Conservation (phyloP, 2,888 invertebrate genomes). For the Dasypolia templi region DNA sequence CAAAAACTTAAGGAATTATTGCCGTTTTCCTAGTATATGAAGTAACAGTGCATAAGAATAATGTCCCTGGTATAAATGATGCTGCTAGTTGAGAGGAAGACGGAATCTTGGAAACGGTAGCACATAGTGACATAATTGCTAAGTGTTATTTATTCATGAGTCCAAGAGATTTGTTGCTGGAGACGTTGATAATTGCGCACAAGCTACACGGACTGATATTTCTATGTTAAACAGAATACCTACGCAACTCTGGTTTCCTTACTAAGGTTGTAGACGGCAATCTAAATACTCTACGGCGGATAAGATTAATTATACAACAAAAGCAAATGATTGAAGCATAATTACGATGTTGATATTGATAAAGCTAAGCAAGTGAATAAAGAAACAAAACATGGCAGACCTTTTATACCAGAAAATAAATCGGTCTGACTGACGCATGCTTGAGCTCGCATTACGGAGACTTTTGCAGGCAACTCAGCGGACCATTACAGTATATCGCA, state of each 20-base stretch:
- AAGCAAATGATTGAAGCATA: neutral
- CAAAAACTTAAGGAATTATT: conserved; percentile 80
- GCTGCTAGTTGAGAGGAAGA: conserved; percentile 38
- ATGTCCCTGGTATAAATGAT: conserved; percentile 46
- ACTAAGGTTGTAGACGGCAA: neutral
- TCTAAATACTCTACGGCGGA: neutral
- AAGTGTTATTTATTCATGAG: conserved; percentile 47
- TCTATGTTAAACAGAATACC: neutral
- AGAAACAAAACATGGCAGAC: neutral
- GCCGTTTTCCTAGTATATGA: conserved; percentile 71
- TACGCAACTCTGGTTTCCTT: neutral
- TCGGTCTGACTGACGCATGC: neutral
- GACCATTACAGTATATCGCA: neutral
- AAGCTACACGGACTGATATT: neutral
- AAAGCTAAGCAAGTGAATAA: neutral
- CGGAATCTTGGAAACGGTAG: conserved; percentile 55
- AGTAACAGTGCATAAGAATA: conserved; percentile 54
- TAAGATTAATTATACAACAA: neutral
- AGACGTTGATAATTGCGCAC: conserved; percentile 20
- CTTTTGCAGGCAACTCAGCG: neutral
- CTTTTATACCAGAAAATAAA: too few relatives aligned
- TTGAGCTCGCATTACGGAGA: neutral
- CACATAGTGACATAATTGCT: conserved; percentile 53
- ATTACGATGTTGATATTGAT: neutral
- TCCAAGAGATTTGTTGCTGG: conserved; percentile 37